Conservation (phyloP, 2,888 invertebrate genomes). For the Nycteola revayana region DNA sequence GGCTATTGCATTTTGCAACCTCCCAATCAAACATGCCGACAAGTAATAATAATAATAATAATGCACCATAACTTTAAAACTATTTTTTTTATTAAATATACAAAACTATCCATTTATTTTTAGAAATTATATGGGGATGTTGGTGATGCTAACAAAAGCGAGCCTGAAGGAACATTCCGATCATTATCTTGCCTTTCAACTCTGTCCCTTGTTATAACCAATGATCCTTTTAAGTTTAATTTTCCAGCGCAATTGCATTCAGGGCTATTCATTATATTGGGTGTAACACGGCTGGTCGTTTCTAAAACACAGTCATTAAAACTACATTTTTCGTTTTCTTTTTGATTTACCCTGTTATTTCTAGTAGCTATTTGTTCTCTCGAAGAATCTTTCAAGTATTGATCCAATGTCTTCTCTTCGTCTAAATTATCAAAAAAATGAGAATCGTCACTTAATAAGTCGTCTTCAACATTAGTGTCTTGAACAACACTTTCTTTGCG, state of each 20-base stretch:
- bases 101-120: too few relatives aligned
- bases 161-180: too few relatives aligned
- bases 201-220: constrained; percentile 10
- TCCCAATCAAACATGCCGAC: too few relatives aligned
- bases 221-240: constrained; percentile 4
- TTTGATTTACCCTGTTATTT: constrained; percentile 12
- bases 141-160: too few relatives aligned
- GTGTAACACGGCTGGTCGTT: constrained; percentile 1
- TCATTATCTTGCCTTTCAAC: constrained; percentile 11
- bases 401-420: constrained; percentile 23
- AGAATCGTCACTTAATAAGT: constrained; percentile 7
- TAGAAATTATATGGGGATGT: too few relatives aligned
- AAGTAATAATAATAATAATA: too few relatives aligned
- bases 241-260: constrained; percentile 30
- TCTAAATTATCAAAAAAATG: constrained; percentile 14
- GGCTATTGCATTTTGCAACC: too few relatives aligned
- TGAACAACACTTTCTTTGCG: background rate
- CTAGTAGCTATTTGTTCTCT: constrained; percentile 13
- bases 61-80: too few relatives aligned
- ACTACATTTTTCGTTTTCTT: constrained; percentile 21
- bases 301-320: constrained; percentile 26
- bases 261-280: constrained; percentile 7
- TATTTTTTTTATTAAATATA: too few relatives aligned
- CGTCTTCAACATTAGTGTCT: constrained; percentile 4
- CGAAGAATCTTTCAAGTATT: constrained; percentile 26